Evolutionary conservation across 2,888 invertebrate species (phyloP), one percentile per base, ranked within the genome.

Genomic region (Plebejus anna): DNA sequence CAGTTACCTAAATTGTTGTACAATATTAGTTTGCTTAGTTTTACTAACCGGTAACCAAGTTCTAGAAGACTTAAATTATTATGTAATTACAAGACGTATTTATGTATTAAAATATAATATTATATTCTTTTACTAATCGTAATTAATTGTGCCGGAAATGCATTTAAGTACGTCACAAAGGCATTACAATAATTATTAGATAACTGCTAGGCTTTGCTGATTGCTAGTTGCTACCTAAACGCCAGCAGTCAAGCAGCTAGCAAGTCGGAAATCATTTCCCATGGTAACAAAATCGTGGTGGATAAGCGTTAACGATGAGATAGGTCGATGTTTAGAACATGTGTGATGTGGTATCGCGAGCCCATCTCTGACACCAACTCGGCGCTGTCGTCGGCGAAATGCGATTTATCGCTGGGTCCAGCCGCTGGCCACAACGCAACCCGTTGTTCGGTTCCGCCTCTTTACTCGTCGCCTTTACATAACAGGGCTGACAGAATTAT

Each of bases 391-490:
- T 86, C 87, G 81, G 90, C 87, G 85, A 84, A 88, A 86, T 89
- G 89, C 87, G 86, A 92, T 91, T 91, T 91, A 92, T 90, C 84
- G 88, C 80, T 78, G 81, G 78, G 80, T 75, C 72, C 71, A 22
- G 42, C 71, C 38, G 71, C 71, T 61, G 61, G 79, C 84, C 85
- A 91, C 91, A 91, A 90, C 84, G 90, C 85, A 81, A 83, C 81
- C 84, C 87, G 87, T 89, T 90, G 90, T 90, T 82, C 81, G 85
- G 87, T 88, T 88, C 88, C 88, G 87, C 88, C 87, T 89, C 87
- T 85, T 88, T 87, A 86, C 84, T 81, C 81, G 79, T 66, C 79
- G 81, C 82, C 79, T 79, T 80, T 78, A 80, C 79, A 79, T 76
- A 78, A 77, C 84, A 90, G 90, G 89, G 89, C 85, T 91, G 87